These are phyloP conservation scores for Tigriopus californicus DNA, from an alignment of 2,888 invertebrate species.

Conservation along the genomic window DNA sequence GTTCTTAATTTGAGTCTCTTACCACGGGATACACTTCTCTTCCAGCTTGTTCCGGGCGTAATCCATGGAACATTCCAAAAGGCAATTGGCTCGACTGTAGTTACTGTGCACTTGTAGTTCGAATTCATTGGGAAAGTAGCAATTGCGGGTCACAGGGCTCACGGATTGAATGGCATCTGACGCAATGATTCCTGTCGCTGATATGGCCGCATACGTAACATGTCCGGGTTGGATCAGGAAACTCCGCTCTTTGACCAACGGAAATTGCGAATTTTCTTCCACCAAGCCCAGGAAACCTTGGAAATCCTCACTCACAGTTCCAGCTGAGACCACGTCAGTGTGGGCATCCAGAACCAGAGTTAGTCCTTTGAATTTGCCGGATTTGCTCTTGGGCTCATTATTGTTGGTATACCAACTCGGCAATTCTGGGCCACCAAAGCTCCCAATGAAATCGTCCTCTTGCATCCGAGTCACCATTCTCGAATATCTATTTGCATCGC, in stretches of 20 bases:
- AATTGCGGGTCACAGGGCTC: background rate
- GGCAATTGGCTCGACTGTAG: background rate
- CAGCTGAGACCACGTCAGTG: background rate
- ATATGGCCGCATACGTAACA: background rate
- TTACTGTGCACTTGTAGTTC: background rate
- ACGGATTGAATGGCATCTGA: background rate
- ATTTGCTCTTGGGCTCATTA: background rate
- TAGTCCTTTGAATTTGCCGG: background rate
- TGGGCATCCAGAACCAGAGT: slow-evolving; percentile 1
- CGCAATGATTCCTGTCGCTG: background rate
- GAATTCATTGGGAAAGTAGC: slow-evolving; percentile 10
- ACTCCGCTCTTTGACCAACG: background rate
- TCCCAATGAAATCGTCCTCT: background rate
- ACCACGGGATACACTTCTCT: background rate
- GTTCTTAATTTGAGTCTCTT: too few relatives aligned
- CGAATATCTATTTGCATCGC: background rate
- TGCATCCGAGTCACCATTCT: background rate
- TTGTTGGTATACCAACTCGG: background rate
- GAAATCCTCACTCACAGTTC: slow-evolving; percentile 9
- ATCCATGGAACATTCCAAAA: background rate
- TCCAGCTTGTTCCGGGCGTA: background rate
- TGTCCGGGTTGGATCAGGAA: background rate
- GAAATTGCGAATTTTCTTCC: background rate
- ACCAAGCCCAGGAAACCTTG: background rate
- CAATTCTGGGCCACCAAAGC: background rate